Percentiles rank a stretch among this genome's conserved stretches.
Evolutionary conservation across 2,113 vertebrate species (phyloP).

Genomic region (Calyptomena viridis): DNA sequence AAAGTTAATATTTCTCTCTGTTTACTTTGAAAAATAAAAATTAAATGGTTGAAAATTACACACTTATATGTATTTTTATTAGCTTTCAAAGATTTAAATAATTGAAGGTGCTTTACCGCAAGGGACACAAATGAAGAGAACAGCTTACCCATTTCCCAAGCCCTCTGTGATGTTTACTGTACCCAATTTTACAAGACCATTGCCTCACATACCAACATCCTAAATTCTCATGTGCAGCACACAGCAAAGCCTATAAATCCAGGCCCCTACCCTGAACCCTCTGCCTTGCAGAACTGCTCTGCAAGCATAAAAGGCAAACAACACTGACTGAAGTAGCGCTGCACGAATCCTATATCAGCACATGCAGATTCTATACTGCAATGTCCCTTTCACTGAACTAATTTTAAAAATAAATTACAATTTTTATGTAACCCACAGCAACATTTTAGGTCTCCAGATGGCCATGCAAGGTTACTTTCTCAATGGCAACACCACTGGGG

Average conservation of each 20-base stretch:
- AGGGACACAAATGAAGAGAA: background rate
- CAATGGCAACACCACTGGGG: accelerated
- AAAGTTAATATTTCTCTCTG: background rate
- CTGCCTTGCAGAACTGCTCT: background rate
- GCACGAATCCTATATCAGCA: accelerated
- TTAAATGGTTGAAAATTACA: background rate
- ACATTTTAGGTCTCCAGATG: background rate
- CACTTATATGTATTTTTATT: background rate
- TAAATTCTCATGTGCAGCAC: background rate
- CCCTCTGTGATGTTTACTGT: background rate
- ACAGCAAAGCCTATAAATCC: background rate
- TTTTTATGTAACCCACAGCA: background rate
- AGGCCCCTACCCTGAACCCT: background rate
- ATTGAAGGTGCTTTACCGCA: background rate
- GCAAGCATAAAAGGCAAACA: background rate
- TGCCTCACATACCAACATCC: background rate
- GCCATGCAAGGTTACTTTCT: background rate
- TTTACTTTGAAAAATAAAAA: background rate
- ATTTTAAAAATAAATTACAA: background rate
- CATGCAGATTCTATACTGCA: background rate
- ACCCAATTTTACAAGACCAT: background rate
- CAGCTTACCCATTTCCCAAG: background rate
- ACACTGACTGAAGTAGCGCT: accelerated
- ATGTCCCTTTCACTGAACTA: background rate
- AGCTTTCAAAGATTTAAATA: background rate